A percentile compares a stretch with the other conserved stretches of the same genome.
Conservation (phyloP, 2,888 invertebrate genomes). For the Notocelia uddmanniana region DNA sequence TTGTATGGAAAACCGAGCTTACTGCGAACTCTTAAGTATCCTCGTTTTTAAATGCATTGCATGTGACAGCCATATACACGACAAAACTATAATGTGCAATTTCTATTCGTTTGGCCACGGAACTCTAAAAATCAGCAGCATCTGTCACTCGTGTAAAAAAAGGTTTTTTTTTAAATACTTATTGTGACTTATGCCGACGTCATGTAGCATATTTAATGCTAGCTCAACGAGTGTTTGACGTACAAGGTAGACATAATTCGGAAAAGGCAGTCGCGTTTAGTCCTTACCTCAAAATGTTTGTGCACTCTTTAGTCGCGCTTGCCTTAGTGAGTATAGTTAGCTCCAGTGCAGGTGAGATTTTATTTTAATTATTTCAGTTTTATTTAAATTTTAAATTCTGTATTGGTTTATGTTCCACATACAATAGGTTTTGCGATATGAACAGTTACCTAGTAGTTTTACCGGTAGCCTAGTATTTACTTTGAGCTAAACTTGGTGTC, state of each 20-base stretch:
- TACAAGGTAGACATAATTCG: conserved; percentile 16
- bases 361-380: not conserved
- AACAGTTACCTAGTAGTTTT: not conserved
- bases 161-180: conserved; percentile 1
- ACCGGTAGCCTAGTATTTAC: no score
- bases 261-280: conserved; percentile 19
- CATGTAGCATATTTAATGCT: conserved; percentile 29
- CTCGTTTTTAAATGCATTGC: no score
- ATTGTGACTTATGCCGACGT: conserved; percentile 4
- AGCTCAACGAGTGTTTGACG: conserved; percentile 13
- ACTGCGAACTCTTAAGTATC: no score
- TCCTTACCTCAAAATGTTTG: conserved; percentile 29
- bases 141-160: not conserved
- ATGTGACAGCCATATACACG: not conserved
- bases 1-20: no score
- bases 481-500: not conserved
- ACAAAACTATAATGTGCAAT: not conserved
- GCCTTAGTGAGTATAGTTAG: conserved; percentile 17
- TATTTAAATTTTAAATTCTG: not conserved
- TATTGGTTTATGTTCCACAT: not conserved
- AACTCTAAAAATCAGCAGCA: not conserved
- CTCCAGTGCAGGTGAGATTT: conserved; percentile 22
- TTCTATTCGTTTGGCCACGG: not conserved
- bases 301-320: conserved; percentile 8
- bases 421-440: no score